Conservation (phyloP, 2,888 invertebrate species). For the Epinotia bilunana region DNA sequence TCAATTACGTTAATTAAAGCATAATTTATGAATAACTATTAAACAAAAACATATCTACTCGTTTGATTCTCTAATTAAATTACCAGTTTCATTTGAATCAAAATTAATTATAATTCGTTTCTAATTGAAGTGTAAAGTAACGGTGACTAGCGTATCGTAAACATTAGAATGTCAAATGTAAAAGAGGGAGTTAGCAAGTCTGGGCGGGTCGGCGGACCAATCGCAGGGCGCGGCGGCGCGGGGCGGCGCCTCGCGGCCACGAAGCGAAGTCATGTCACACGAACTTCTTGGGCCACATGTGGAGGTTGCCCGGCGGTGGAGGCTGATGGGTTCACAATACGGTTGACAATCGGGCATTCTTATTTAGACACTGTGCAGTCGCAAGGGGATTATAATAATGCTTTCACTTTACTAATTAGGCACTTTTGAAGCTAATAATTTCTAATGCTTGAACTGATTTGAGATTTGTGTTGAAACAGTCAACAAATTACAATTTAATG, state of each 20-base stretch:
- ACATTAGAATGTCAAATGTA: slow-evolving; percentile 82
- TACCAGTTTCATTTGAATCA: neutral
- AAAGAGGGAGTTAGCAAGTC: slow-evolving; percentile 73
- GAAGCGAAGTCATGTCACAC: slow-evolving; percentile 72
- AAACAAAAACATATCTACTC: neutral
- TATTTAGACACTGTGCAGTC: neutral
- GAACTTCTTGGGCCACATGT: slow-evolving; percentile 44
- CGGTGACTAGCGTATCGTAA: slow-evolving; percentile 54
- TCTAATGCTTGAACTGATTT: no score
- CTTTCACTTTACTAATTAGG: no score
- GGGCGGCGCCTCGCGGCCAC: slow-evolving; percentile 77
- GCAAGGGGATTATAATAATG: no score
- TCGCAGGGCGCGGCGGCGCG: slow-evolving; percentile 59
- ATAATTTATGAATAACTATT: neutral
- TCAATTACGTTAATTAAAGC: neutral
- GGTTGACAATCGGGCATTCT: neutral
- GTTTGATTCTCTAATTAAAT: neutral
- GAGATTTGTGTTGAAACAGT: no score
- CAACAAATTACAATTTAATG: no score
- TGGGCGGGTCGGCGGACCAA: slow-evolving; percentile 75
- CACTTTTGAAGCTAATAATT: no score
- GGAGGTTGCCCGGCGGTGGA: slow-evolving; percentile 51
- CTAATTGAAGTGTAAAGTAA: slow-evolving; percentile 25
- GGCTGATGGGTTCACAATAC: slow-evolving; percentile 13
- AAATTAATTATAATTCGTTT: slow-evolving; percentile 3